A percentile compares a stretch with the other conserved stretches of the same genome.
phyloP scores from a whole-genome alignment of 2,113 vertebrate genomes.

The Dasyprocta punctata region DNA sequence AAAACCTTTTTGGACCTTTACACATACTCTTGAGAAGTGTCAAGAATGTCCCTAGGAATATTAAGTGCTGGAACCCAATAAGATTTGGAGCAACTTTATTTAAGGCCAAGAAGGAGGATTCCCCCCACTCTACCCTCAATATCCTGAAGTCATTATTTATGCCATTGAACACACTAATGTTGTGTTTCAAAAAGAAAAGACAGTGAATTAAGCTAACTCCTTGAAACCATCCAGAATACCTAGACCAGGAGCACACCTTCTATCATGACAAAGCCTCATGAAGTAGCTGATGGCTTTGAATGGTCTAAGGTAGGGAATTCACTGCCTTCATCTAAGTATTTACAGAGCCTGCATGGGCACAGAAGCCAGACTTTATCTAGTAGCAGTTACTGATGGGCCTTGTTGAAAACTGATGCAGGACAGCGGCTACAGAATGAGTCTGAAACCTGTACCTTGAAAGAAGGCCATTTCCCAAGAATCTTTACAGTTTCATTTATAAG shows the following conservation, averaged over 20 bases:
- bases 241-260: neutral
- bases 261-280: neutral
- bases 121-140: neutral
- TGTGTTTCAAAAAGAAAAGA: neutral
- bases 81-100: neutral
- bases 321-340: neutral
- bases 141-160: neutral
- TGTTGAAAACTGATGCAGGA: neutral
- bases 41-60: slow-evolving; percentile 5
- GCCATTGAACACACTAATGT: neutral
- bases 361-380: neutral
- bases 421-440: neutral
- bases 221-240: too few relatives aligned
- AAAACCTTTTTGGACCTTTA: neutral
- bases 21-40: neutral
- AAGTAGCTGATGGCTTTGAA: neutral
- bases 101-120: neutral
- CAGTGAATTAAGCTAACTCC: too few relatives aligned
- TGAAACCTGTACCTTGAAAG: neutral
- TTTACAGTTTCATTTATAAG: neutral
- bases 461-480: neutral
- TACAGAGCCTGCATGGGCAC: neutral
- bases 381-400: neutral
- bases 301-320: neutral
- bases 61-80: neutral